Base-by-base conservation (phyloP, 2,888 invertebrate genomes). In the Parasteatoda lunata region DNA sequence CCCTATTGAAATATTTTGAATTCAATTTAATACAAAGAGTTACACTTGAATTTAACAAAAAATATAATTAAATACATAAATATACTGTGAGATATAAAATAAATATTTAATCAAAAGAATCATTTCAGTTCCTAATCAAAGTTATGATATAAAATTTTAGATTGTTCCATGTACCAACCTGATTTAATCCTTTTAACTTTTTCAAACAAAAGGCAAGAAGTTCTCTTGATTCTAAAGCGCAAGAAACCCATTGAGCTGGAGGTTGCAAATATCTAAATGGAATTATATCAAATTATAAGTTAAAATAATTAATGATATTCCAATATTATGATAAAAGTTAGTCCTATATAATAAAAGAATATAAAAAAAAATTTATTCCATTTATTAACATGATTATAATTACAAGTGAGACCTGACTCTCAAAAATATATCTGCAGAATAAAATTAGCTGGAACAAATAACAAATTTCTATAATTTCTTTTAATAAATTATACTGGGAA, bases 191-290 rank as follows among this genome's bases (percentile, higher is more conserved):
- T 92, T 96, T 98, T 48, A 99, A 92, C 91, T 96, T 96, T 91
- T 98, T 98, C 77, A 99, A 93, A 90, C 99, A 99, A 0, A 99
- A 92, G 0, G 96, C 94, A 1, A 99, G 93, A 3, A 99, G 93
- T 92, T 98, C 98, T 45, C 96, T 93, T 0, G 98, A 98, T 92
- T 98, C 98, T n/a, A 98, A 92, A 0, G 95, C 93, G 68, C 89
- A 89, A 7, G 75, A 69, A 80, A 97, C 92, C 98, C 98, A 98
- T 92, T 97, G 96, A 52, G 94, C 93, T 0, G 98, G 97, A 30
- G 97, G 99, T 91, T 98, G 97, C 30, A 98, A 93, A 92, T 98
- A 99, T 90, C 94, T 93, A 88, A 89, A 95, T 96, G 54, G 59
- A 66, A 51, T 30, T 30, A 30, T 30, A n/a, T 13, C 52, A 70